Evolutionary conservation across 1,140 invertebrate species (phyloP).

Genomic region (Macrotrachela quadricornifera): DNA sequence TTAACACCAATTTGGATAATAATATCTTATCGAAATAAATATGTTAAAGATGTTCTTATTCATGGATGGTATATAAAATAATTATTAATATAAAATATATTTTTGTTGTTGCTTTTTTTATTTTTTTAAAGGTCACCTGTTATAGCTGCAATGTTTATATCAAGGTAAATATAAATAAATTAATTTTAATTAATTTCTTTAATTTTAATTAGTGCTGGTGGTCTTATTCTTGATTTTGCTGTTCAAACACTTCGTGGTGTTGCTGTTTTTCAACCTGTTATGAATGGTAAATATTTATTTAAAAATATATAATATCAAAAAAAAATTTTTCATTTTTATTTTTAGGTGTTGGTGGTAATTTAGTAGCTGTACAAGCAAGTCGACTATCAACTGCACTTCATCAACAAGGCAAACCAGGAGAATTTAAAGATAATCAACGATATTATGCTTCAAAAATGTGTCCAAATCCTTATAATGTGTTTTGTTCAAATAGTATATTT

Average conservation of each 20-base stretch:
- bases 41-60: conserved; percentile 27
- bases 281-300: conserved; percentile 15
- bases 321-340: too few relatives aligned
- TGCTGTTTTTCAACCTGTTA: conserved; percentile 30
- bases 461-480: too few relatives aligned
- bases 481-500: too few relatives aligned
- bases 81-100: too few relatives aligned
- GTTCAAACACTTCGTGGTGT: conserved; percentile 23
- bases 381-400: conserved; percentile 58
- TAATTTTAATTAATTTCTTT: too few relatives aligned
- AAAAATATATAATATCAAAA: too few relatives aligned
- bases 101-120: conserved; percentile 17
- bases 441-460: too few relatives aligned
- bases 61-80: conserved; percentile 22
- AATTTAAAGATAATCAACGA: too few relatives aligned
- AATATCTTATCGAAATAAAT: conserved; percentile 27
- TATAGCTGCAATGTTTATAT: conserved; percentile 17
- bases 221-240: conserved; percentile 26
- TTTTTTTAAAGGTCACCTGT: conserved; percentile 32
- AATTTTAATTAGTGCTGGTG: conserved; percentile 21
- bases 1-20: conserved; percentile 28
- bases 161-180: not conserved
- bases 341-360: conserved; percentile 59
- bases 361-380: conserved; percentile 76
- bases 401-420: not conserved